Evolutionary conservation across 2,888 invertebrate species (phyloP), one percentile per base, ranked within the genome.

Genomic region (Perizoma affinitatum): DNA sequence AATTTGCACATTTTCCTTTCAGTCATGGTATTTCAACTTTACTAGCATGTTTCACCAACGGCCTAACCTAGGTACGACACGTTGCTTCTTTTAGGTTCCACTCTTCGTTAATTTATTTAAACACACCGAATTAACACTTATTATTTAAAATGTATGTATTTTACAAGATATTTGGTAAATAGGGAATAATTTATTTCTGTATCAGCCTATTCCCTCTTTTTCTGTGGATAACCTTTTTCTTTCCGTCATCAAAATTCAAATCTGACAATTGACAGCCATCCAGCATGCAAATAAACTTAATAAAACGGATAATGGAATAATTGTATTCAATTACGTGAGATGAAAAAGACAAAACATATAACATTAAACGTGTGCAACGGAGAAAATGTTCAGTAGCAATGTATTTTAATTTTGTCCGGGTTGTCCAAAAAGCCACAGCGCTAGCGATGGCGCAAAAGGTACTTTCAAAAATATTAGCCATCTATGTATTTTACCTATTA

Each of bases 1-100:
- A 91, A 92, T 79, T 91, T 92, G 88, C 92, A 92, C 92, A 92
- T 92, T 91, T 91, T 92, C 75, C 91, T 89, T 87, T 92, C 92
- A 86, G 88, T 92, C 92, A 92, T 92, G 88, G 86, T 91, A 92
- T 84, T 88, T 83, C 82, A 88, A 86, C 80, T 77, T 79, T 79
- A 87, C 82, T 90, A 90, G 87, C 91, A 91, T 92, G 91, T 90
- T 92, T 90, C 82, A 83, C 82, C 82, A 86, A 90, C 89, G 89
- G 88, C 88, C 90, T 92, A 90, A 90, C 90, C 91, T 92, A 22
- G 22, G 22, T 22, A 90, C 82, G 88, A 90, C 89, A 91, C 89
- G 89, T 89, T 88, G 87, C 86, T 85, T 83, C 74, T 80, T 79
- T 33, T 70, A 74, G 75, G 70, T 80, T 77, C 76, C 76, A 80